Evolutionary conservation across 2,797 vertebrate species (phyloP), one percentile per base, ranked within the genome.

Genomic region (Pangasius larnaudii): DNA sequence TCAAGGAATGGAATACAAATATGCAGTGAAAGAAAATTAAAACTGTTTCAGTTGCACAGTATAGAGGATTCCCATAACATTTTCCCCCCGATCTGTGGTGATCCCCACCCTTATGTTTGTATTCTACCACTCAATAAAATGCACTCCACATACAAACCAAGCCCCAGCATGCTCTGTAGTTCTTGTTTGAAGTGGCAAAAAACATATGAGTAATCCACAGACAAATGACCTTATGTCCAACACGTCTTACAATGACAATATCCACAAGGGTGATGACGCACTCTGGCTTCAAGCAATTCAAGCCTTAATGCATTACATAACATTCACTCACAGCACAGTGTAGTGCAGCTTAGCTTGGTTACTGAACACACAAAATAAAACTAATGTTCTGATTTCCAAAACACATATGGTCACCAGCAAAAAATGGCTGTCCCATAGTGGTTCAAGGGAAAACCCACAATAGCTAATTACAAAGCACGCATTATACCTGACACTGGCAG

Each of bases 301-400:
- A 81, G 67, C 72, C 78, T 65, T 80, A 63, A 56, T 36, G 42
- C 61, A 51, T 82, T 63, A 58, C 79, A 58, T 81, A 82, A 82
- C 27, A 65, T 82, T 80, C 19, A 36, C 53, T 80, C 78, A 53
- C 53, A 51, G 71, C 78, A 53, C 53, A 74, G 39, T 22, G 46
- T 58, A 86, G 42, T 24, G 11, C 58, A 46, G 24, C 24, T 49
- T 58, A 33, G 46, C 27, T 36, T 39, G 42, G 61, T 88, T 85
- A 86, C 69, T 56, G 56, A 51, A 33, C 78, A 72, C 81, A 85
- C 84, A 83, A 84, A 89, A 90, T 67, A 75, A 74, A 67, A 79
- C 80, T 61, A 39, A 88, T 65, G 58, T 46, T 85, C 46, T 51
- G 67, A 87, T 85, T 84, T 51, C 75, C 10, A 30, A 87, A 85